Conservation (phyloP, 92 coral and sea anemone species). For the Epizoanthus ramosus region DNA sequence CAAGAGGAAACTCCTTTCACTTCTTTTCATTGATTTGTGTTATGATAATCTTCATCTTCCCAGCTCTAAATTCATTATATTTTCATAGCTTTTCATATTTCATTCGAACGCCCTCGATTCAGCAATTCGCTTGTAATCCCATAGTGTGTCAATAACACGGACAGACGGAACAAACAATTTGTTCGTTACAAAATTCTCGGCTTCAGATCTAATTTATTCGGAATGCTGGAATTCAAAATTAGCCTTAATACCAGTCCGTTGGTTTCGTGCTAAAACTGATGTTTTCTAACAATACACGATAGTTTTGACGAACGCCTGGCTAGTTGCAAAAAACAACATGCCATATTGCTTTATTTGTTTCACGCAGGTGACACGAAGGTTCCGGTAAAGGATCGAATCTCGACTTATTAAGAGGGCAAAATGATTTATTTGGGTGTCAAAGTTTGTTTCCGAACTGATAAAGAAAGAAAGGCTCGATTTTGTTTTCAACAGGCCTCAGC, state of each 20-base stretch:
- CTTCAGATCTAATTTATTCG: slow-evolving; percentile 15
- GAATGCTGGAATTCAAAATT: slow-evolving; percentile 38
- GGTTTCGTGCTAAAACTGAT: neutral
- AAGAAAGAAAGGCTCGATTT: neutral
- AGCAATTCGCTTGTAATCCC: slow-evolving; percentile 7
- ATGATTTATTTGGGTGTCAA: slow-evolving; percentile 1
- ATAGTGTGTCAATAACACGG: slow-evolving; percentile 12
- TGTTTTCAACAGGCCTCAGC: neutral
- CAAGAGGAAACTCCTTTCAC: neutral
- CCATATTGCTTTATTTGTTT: neutral
- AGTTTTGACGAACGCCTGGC: neutral
- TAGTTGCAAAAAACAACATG: neutral
- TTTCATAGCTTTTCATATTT: slow-evolving; percentile 6
- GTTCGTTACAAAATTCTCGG: slow-evolving; percentile 37
- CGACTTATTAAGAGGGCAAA: neutral
- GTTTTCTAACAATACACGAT: neutral
- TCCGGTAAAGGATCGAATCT: neutral
- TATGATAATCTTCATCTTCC: neutral
- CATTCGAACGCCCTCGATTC: slow-evolving; percentile 1
- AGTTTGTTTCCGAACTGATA: slow-evolving; percentile 2
- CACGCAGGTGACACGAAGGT: neutral
- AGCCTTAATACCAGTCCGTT: slow-evolving; percentile 2
- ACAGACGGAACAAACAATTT: slow-evolving; percentile 39
- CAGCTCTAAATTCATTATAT: slow-evolving; percentile 9
- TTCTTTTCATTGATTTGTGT: neutral